Evolutionary conservation across 2,113 vertebrate species (phyloP), one percentile per base, ranked within the genome.

Genomic region (Garra rufa): DNA sequence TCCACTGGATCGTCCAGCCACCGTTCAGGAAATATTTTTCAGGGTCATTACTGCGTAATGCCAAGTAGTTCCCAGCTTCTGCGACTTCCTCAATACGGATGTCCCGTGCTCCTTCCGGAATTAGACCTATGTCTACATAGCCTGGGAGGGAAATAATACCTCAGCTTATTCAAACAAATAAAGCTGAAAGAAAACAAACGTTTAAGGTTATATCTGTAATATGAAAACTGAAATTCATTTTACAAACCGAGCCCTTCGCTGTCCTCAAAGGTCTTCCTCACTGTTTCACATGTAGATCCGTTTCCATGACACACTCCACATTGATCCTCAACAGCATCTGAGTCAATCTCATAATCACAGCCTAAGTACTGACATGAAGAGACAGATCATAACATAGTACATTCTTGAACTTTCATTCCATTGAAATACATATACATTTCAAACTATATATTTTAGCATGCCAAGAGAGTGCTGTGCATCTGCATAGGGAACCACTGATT

Each of bases 1-100:
- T 96, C 98, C 97, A 98, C 91, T 99, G 98, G 87, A 99, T 99
- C 55, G 95, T 97, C 97, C 97, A 98, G 87, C 94, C 96, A 0
- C 97, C 98, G 0, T 99, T 99, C 87, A 99, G 93, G 92, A 98
- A 99, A 89, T 99, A 98, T 65, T 95, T 96, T 71, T 94, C 93
- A 0, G 96, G 96, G 86, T 96, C 95, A 88, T 95, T 95, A 0
- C 97, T 95, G 44, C 96, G 92, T 43, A 99, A 91, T 0, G 97
- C 98, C 93, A 99, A 92, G 89, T 97, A 99, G 88, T 99, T 99
- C 85, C 94, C 95, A 0, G 97, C 95, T 89, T 97, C 96, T 0
- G 96, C 96, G 3, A 99, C 90, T 78, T 99, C 98, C 80, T 97
- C 94, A 0, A 99, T 97, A 0, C 86, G 93, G 88, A 99, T 98